Evolutionary conservation across 1,140 invertebrate genomes (phyloP), one percentile per base, ranked within the genome.

Genomic region (Diplogasteroides magnus): DNA sequence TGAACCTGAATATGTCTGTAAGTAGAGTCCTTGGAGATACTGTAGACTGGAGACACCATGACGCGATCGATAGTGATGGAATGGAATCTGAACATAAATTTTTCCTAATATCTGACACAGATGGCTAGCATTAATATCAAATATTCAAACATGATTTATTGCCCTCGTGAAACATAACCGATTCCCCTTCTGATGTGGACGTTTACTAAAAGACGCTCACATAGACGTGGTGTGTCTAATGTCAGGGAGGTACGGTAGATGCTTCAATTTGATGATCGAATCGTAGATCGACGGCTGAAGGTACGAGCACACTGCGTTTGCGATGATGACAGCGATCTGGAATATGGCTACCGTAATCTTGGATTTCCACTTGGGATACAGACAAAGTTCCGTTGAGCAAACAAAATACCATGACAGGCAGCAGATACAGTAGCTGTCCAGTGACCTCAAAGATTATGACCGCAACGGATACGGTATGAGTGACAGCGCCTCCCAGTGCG

Each of bases 371-470:
- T n/a, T n/a, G n/a, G n/a, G n/a, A n/a, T n/a, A n/a, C n/a, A n/a
- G n/a, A n/a, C n/a, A n/a, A n/a, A n/a, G n/a, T n/a, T n/a, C n/a
- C n/a, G n/a, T n/a, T n/a, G n/a, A n/a, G n/a, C n/a, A 66, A 19
- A 14, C 0, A 68, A 31, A 62, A 1, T 77, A 87, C 86, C 90
- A 98, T 96, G 63, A 97, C 92, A 0, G 96, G 95, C 48, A 98
- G 88, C 31, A 98, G 90, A 80, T 98, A 93, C 6, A 92, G 93
- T 75, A 98, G 94, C 85, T 97, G 93, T 61, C 94, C 94, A 2
- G 95, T 98, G 89, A 98, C 91, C 85, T 98, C 96, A 84, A 97
- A 96, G 29, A 97, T 90, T 75, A 98, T 98, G 61, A 98, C 94
- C 71, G 93, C 92, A 26, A 96, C 95, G 1, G 93, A 97, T 32